Conservation (phyloP, 1,140 invertebrate genomes). For the Apis laboriosa region DNA sequence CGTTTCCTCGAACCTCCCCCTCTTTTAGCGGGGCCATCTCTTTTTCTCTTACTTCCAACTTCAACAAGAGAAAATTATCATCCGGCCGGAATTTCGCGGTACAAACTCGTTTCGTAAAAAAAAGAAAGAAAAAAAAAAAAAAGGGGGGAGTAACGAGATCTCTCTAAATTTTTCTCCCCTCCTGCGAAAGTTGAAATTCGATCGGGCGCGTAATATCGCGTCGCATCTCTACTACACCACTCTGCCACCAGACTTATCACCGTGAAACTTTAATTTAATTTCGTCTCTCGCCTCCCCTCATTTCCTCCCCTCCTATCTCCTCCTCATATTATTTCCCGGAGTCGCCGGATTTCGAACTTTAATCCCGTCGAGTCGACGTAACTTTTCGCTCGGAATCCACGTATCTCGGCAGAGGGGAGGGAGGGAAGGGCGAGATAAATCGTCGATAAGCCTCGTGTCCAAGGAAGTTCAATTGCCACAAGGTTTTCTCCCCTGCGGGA, state of each 20-base stretch:
- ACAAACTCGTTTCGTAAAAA: not conserved
- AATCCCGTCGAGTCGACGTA: slow-evolving; percentile 54
- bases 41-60: not conserved
- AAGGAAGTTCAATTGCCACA: not conserved
- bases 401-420: not conserved
- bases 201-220: slow-evolving; percentile 47
- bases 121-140: too few species aligned
- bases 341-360: slow-evolving; percentile 65
- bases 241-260: slow-evolving; percentile 49
- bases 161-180: slow-evolving; percentile 30
- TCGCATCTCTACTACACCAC: slow-evolving; percentile 4
- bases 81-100: not conserved
- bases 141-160: not conserved
- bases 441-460: not conserved
- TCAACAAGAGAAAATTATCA: not conserved
- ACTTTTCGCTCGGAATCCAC: slow-evolving; percentile 54
- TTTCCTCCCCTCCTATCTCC: slow-evolving; percentile 56
- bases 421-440: not conserved
- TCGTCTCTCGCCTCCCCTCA: slow-evolving; percentile 52
- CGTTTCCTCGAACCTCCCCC: not conserved
- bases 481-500: too few species aligned
- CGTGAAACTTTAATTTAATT: slow-evolving; percentile 68
- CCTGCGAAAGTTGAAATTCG: not conserved
- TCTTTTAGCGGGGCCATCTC: not conserved
- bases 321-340: slow-evolving; percentile 61